phyloP scores from a whole-genome alignment of 2,113 vertebrate genomes.

The Monarcha castaneiventris region DNA sequence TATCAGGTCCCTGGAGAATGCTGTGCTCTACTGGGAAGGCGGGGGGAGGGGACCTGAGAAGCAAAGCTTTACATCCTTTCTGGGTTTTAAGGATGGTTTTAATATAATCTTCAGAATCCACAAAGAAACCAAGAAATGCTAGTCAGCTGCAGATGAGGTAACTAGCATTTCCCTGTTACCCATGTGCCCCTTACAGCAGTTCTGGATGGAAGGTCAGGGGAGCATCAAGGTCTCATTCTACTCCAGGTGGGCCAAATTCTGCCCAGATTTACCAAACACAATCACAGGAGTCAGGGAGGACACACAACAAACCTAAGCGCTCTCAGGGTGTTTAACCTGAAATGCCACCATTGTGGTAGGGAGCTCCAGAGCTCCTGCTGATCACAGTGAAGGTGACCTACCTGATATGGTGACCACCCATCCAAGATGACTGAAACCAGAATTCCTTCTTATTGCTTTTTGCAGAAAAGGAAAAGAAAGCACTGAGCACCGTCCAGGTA shows the following conservation, averaged over 20 bases:
- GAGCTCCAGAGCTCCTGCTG: background rate
- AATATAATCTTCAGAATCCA: background rate
- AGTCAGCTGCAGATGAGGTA: background rate
- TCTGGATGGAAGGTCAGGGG: background rate
- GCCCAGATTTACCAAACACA: background rate
- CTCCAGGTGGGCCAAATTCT: background rate
- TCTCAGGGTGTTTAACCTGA: background rate
- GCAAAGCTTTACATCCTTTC: background rate
- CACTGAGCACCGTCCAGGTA: constrained; percentile 44
- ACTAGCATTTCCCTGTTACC: background rate
- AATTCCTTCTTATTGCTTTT: background rate
- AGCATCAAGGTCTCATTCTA: background rate
- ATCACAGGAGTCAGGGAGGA: background rate
- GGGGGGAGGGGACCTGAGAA: background rate
- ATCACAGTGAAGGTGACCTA: background rate
- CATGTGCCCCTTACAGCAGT: background rate
- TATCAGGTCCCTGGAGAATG: background rate
- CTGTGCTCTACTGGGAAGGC: background rate
- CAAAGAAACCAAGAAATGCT: background rate
- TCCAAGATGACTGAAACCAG: background rate
- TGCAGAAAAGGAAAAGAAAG: constrained; percentile 37
- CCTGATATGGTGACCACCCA: background rate
- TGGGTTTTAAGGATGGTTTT: background rate
- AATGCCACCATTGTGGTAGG: background rate
- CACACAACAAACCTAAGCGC: background rate